Base-by-base conservation (phyloP, 2,113 vertebrate genomes). In the Nycticebus coucang region DNA sequence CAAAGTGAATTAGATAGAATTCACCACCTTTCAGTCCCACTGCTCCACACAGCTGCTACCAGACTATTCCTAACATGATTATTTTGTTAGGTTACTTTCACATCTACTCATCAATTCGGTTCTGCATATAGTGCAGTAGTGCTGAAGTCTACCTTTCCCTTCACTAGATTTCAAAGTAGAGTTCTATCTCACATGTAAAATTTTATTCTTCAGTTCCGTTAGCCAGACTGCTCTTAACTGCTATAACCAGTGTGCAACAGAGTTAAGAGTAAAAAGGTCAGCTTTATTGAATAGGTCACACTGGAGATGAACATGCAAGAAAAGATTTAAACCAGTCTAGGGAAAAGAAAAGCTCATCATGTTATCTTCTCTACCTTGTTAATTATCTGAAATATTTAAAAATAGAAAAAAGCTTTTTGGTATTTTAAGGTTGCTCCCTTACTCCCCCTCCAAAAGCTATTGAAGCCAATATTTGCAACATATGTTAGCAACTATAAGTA, bases 251-350 rank as follows among this genome's bases (percentile, higher is more conserved):
- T 55, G 50, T 26, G 19, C 1, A 94, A 68, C 22, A 81, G 17
- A 95, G n/a, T 69, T 96, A 91, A 87, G 37, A 95, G 80, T 41
- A 12, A 92, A 90, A 93, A 41, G 30, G 33, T 64, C n/a, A 86
- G 41, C 5, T 83, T 93, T 30, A 88, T 1, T 68, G 35, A 41
- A 30, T 26, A 93, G 10, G n/a, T 50, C 35, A 95, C 21, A 80
- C 18, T 24, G 53, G 6, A 80, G 21, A 22, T 92, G 35, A 95
- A 96, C 45, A 17, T 41, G 37, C 55, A 82, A 81, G 41, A 91
- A 84, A 62, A 83, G 45, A 82, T 60, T 83, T 66, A 28, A 92
- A 0, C 41, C 3, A 41, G 41, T 41, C 41, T 41, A 91, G 45
- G 24, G 30, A 83, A 35, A 37, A 15, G 28, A 85, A 87, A 74